These are phyloP conservation scores for Agrypnia vestita DNA, from an alignment of 1,140 invertebrate species.

Conservation along the genomic window DNA sequence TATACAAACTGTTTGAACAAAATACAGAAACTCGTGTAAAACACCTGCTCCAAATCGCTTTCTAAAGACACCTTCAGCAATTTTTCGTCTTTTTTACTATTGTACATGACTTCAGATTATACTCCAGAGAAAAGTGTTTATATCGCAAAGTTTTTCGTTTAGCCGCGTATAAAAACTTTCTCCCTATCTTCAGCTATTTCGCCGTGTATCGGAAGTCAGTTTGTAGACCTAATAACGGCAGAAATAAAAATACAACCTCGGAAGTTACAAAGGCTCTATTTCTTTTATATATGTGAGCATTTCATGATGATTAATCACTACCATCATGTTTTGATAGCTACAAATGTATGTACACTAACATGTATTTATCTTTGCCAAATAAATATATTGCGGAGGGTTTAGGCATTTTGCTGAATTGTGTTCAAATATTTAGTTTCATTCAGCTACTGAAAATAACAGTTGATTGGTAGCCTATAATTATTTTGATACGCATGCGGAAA, in stretches of 20 bases:
- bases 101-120: not conserved
- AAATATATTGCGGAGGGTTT: not conserved
- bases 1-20: too few relatives aligned
- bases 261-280: constrained; percentile 13
- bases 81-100: not conserved
- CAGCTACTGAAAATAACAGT: too few relatives aligned
- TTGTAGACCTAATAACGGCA: constrained; percentile 51
- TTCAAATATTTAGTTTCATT: not conserved
- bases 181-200: constrained; percentile 16
- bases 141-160: constrained; percentile 47
- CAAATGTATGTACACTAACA: too few relatives aligned
- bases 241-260: constrained; percentile 44
- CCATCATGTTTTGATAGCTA: not conserved
- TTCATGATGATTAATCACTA: constrained; percentile 31
- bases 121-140: constrained; percentile 13
- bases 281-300: constrained; percentile 20
- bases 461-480: too few relatives aligned
- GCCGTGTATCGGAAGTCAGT: constrained; percentile 51
- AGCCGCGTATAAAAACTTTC: constrained; percentile 21
- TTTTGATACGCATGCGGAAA: too few relatives aligned
- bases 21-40: too few relatives aligned
- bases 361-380: not conserved
- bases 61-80: too few relatives aligned
- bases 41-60: too few relatives aligned
- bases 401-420: not conserved